These are phyloP conservation scores for Nasonia giraulti DNA, from an alignment of 1,140 invertebrate genomes.

Conservation along the genomic window DNA sequence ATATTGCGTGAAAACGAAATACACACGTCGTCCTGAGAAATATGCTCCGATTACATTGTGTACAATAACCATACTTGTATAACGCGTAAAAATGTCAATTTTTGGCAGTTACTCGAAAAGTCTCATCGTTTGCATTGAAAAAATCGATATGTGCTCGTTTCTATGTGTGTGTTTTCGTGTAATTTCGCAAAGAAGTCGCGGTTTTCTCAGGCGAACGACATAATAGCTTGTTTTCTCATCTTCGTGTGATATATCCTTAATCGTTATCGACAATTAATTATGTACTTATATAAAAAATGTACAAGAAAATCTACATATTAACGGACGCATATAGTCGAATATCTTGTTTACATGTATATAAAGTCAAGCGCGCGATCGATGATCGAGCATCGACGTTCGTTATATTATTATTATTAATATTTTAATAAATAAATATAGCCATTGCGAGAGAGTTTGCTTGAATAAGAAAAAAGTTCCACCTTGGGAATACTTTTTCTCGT, in stretches of 20 bases:
- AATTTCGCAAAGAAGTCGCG: background rate
- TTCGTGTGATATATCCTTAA: constrained; percentile 32
- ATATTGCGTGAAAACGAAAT: constrained; percentile 34
- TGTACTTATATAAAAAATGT: constrained; percentile 72
- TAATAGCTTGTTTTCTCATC: background rate
- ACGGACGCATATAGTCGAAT: constrained; percentile 66
- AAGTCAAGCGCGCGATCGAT: constrained; percentile 27
- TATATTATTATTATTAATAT: too few species aligned
- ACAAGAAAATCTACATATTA: constrained; percentile 73
- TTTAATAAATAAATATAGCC: constrained; percentile 60
- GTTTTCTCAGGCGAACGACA: background rate
- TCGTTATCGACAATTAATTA: constrained; percentile 66
- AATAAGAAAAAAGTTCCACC: background rate
- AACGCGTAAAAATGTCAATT: background rate
- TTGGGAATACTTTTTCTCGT: background rate
- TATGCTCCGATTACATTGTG: background rate
- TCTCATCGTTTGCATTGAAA: constrained; percentile 15
- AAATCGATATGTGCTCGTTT: constrained; percentile 29
- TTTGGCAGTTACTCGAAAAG: constrained; percentile 9
- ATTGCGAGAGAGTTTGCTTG: constrained; percentile 27
- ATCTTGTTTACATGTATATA: constrained; percentile 62
- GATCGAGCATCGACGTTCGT: background rate
- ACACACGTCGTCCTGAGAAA: constrained; percentile 16
- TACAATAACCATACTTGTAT: background rate
- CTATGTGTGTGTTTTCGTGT: too few species aligned